Evolutionary conservation across 2,888 invertebrate genomes (phyloP), one percentile per base, ranked within the genome.

Genomic region (Amorpha juglandis): DNA sequence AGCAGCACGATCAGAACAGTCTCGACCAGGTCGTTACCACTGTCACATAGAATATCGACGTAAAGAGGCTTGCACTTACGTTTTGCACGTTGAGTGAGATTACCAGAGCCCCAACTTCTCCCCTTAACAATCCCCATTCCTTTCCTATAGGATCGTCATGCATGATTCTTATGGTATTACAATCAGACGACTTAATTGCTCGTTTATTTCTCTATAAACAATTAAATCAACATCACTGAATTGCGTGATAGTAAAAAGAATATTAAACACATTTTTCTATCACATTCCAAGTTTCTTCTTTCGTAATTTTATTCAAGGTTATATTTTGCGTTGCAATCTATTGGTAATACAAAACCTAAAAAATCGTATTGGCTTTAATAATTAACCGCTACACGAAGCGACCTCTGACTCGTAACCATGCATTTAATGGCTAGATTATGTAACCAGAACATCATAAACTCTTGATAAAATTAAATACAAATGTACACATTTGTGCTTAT

Each of bases 351-450:
- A 78, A 72, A 69, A 68, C 67, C 66, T 70, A 69, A 70, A 68
- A 76, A 79, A 74, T 70, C 66, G 72, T 75, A 74, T 72, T 71
- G 73, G 70, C 72, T 75, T 70, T 73, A 78, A 77, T 85, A 83
- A 84, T 87, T 84, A 84, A 72, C 75, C 63, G 69, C 76, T 77
- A 81, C 85, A 84, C 87, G 84, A 82, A 79, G 74, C 84, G 81
- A 86, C 85, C 86, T 85, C 78, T 85, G 84, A 82, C 85, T 77
- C 76, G 74, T 73, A 74, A 47, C 45, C 6, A 16, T 52, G 33
- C 16, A 16, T 51, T 63, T 62, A 63, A 62, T 63, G 66, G 64
- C 50, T 55, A 66, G 47, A 52, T 65, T 64, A 53, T 62, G 55
- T 53, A 66, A 66, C 62, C 53, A 67, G 64, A 71, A 69, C 48